Percentiles rank a stretch among this genome's conserved stretches.
phyloP scores from a whole-genome alignment of 2,888 invertebrate species.

The Cheilosia scutellata region DNA sequence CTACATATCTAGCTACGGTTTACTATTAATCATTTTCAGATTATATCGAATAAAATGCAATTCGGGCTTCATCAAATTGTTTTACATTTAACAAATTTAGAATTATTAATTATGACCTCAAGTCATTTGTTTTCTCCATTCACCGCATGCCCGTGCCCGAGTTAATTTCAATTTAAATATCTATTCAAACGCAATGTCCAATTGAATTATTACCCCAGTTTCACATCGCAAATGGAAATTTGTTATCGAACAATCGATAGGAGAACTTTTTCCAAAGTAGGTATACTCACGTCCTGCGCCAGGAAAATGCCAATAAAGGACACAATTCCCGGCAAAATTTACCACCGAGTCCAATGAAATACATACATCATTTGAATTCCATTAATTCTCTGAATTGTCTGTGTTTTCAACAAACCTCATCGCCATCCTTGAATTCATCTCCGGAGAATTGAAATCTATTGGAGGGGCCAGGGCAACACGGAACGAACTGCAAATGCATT shows the following conservation, averaged over 20 bases:
- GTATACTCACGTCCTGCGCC: slow-evolving; percentile 28
- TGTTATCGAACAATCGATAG: slow-evolving; percentile 50
- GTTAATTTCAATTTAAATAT: slow-evolving; percentile 45
- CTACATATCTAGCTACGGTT: too few relatives aligned
- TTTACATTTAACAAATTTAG: neutral
- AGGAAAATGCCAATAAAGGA: slow-evolving; percentile 46
- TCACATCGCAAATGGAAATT: slow-evolving; percentile 38
- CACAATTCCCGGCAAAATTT: slow-evolving; percentile 32
- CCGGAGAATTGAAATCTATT: slow-evolving; percentile 51
- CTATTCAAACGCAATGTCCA: slow-evolving; percentile 7
- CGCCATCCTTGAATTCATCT: slow-evolving; percentile 68
- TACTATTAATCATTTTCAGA: too few relatives aligned
- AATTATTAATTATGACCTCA: slow-evolving; percentile 13
- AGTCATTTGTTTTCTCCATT: slow-evolving; percentile 27
- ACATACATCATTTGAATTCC: slow-evolving; percentile 61
- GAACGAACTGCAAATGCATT: slow-evolving; percentile 66
- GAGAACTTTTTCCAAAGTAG: slow-evolving; percentile 31
- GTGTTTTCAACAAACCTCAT: slow-evolving; percentile 61
- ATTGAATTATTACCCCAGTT: slow-evolving; percentile 49
- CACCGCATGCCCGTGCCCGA: neutral
- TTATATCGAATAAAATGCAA: neutral
- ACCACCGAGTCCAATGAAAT: slow-evolving; percentile 53
- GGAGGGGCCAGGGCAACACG: slow-evolving; percentile 4
- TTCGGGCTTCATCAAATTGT: neutral
- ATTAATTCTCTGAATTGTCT: slow-evolving; percentile 52